Evolutionary conservation across 2,113 vertebrate species (phyloP).

Genomic region (Empidonax traillii): DNA sequence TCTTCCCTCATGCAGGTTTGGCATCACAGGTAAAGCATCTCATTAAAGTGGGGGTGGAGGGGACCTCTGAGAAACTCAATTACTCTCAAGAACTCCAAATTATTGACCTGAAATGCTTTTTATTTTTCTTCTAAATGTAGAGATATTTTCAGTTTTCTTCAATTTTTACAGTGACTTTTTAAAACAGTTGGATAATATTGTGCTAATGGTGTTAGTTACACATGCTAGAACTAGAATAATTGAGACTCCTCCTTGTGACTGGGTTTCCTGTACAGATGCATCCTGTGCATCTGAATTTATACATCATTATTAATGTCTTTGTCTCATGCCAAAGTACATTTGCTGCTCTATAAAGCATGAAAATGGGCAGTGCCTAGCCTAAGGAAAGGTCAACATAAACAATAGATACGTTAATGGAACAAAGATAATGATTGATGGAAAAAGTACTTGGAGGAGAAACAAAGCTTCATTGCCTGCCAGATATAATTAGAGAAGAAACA

Average conservation of each 20-base stretch:
- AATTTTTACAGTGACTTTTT: background rate
- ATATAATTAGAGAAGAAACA: background rate
- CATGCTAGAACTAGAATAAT: slow-evolving; percentile 44
- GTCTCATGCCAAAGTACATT: slow-evolving; percentile 6
- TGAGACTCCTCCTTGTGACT: background rate
- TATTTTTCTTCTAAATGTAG: background rate
- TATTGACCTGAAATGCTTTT: rapidly evolving
- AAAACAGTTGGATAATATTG: background rate
- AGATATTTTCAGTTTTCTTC: background rate
- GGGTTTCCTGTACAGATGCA: background rate
- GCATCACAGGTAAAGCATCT: background rate
- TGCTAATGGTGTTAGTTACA: background rate
- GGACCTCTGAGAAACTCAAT: background rate
- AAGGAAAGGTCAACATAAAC: background rate
- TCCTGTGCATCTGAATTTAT: slow-evolving; percentile 6
- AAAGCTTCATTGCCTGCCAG: background rate
- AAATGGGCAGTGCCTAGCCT: background rate
- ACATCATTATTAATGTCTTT: slow-evolving; percentile 13
- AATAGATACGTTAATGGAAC: background rate
- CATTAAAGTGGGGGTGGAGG: background rate
- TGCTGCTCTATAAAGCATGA: background rate
- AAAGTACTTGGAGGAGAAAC: background rate
- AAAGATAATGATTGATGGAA: background rate
- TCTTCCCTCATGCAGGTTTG: background rate
- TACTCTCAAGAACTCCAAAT: background rate